Evolutionary conservation across 2,113 vertebrate species (phyloP).

Genomic region (Heliornis fulica): DNA sequence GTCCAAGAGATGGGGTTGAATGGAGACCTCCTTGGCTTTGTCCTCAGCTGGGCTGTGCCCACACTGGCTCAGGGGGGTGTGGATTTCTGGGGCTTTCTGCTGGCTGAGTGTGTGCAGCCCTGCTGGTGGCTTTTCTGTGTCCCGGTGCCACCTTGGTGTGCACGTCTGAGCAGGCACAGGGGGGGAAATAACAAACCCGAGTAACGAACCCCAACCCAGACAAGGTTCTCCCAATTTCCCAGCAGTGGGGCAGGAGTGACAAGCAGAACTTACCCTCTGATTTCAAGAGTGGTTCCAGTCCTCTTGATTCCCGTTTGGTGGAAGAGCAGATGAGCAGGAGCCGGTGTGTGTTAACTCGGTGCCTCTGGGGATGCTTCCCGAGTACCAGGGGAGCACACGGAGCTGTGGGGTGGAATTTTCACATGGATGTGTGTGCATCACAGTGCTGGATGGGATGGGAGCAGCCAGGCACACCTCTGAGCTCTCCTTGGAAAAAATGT

Average conservation of each 20-base stretch:
- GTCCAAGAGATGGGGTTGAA: background rate
- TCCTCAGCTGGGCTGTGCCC: background rate
- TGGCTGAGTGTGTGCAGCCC: background rate
- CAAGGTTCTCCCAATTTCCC: too few species aligned
- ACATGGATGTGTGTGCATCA: background rate
- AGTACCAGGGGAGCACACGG: background rate
- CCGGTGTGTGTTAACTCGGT: background rate
- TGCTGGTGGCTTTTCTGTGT: background rate
- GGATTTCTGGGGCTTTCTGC: background rate
- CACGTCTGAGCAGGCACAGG: background rate
- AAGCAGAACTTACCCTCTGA: too few species aligned
- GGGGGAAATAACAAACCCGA: background rate
- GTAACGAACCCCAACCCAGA: background rate
- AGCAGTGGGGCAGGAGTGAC: too few species aligned
- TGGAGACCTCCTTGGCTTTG: background rate
- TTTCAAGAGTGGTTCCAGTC: background rate
- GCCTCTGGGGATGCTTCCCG: background rate
- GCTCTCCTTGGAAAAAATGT: too few species aligned
- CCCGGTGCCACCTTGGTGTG: background rate
- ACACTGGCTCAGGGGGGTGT: background rate
- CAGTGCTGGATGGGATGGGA: too few species aligned
- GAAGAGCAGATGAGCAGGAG: background rate
- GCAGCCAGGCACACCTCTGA: too few species aligned
- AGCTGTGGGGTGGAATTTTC: background rate
- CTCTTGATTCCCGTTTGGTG: background rate